Percentiles rank a stretch among this genome's conserved stretches.
Conservation (phyloP, 2,113 vertebrate species). For the Orientallactaga bullata region DNA sequence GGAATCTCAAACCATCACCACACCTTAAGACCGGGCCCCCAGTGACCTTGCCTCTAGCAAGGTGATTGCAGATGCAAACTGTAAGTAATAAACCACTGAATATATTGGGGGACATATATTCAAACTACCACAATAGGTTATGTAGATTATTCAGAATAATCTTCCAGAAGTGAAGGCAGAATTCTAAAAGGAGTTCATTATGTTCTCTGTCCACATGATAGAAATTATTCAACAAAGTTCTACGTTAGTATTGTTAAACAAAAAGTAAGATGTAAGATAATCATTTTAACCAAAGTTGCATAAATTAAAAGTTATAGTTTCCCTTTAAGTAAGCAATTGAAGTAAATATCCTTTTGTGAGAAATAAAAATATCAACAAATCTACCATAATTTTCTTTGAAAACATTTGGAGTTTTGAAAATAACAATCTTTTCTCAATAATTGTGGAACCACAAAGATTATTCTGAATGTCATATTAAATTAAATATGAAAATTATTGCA, state of each 20-base stretch:
- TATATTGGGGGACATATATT: no score
- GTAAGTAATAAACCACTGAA: no score
- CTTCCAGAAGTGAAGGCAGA: not conserved
- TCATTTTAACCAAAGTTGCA: not conserved
- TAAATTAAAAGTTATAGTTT: not conserved
- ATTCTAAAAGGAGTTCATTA: not conserved
- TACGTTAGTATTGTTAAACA: not conserved
- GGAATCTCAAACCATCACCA: no score
- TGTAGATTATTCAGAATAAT: not conserved
- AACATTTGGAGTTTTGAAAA: constrained; percentile 40
- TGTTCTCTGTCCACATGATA: not conserved
- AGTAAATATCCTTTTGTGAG: not conserved
- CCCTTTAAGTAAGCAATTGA: no score
- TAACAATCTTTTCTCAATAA: constrained; percentile 35
- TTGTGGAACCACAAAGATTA: constrained; percentile 10
- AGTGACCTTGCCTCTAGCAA: no score
- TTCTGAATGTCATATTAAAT: not conserved
- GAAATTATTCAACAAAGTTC: not conserved
- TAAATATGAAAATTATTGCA: constrained; percentile 39
- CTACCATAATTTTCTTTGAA: not conserved
- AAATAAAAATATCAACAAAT: constrained; percentile 15
- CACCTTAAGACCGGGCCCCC: no score
- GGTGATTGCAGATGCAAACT: no score
- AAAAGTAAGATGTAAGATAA: not conserved
- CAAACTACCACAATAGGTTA: no score